Evolutionary conservation across 35 echinoderm and acorn worm species (phyloP), one percentile per base, ranked within the genome.

Genomic region (Ptychodera flava): DNA sequence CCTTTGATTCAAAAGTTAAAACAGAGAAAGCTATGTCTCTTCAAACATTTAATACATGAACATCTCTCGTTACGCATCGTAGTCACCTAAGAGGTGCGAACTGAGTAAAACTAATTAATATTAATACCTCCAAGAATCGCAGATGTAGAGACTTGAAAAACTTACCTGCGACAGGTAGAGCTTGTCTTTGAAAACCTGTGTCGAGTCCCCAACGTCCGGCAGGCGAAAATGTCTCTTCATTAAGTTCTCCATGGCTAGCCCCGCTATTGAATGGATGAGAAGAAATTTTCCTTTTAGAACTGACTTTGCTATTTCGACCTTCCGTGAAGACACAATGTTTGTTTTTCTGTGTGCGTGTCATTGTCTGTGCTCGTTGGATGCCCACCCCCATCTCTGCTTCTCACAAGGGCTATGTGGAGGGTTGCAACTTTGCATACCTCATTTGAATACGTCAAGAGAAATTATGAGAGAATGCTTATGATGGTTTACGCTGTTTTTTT

Each of bases 141-240:
- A n/a, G n/a, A n/a, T n/a, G n/a, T n/a, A n/a, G n/a, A n/a, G n/a
- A n/a, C n/a, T n/a, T n/a, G n/a, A n/a, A n/a, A n/a, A n/a, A 80
- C 78, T 36, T 90, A 99, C 96, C 88, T 99, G 96, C 36, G 90
- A 92, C 31, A 99, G 77, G 85, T 99, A 94, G 1, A 99, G 88
- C 27, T 81, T 85, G 80, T 94, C 36, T 33, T 90, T 87, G 84
- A 88, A 99, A 30, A 83, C 37, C 29, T 82, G n/a, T 14, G 79
- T 34, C 16, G 35, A n/a, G 79, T 94, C 79, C 28, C 53, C 75
- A 29, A 28, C 33, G 16, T 86, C 32, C 28, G 90, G 82, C 28
- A 88, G 78, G 31, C 90, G 83, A 38, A 99, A 99, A 84, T 99
- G 92, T 32, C 85, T 92, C 82, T 89, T 33, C 31, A 94, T 92